phyloP scores from a whole-genome alignment of 2,113 vertebrate genomes.

The Sebastes schlegelii region DNA sequence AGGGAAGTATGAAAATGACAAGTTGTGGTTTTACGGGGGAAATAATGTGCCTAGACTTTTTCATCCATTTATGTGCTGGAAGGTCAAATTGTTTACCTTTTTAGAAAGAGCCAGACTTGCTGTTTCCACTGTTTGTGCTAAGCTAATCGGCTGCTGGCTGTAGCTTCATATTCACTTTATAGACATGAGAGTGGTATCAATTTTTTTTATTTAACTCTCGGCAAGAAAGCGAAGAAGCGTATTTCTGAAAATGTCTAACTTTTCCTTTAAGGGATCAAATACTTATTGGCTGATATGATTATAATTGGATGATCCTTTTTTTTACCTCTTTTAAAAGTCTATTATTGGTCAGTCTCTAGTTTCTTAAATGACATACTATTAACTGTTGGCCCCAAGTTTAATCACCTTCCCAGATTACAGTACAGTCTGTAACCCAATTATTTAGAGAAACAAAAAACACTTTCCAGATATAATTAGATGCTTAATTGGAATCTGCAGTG shows the following conservation, averaged over 20 bases:
- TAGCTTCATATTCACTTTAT: not conserved
- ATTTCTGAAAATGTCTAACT: not conserved
- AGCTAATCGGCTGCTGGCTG: not conserved
- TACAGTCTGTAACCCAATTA: not conserved
- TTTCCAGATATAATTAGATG: slow-evolving; percentile 37
- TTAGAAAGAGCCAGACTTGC: not conserved
- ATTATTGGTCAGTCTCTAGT: not conserved
- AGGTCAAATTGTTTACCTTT: not conserved
- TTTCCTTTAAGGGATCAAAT: not conserved
- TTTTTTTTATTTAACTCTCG: not conserved
- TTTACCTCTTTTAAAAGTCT: not conserved
- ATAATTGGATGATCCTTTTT: no score
- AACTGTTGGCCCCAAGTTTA: not conserved
- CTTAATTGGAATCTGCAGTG: slow-evolving; percentile 25
- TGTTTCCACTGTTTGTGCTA: not conserved
- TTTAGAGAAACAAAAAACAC: slow-evolving; percentile 13
- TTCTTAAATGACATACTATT: not conserved
- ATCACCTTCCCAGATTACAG: slow-evolving; percentile 4
- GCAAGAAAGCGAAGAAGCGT: not conserved
- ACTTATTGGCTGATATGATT: no score
- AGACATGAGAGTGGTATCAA: not conserved
- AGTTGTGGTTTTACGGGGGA: not conserved
- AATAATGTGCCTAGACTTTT: not conserved
- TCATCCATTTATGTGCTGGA: not conserved
- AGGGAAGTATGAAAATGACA: not conserved